A percentile compares a stretch with the other conserved stretches of the same genome.
Conservation (phyloP, 2,797 vertebrate genomes). For the Gallinago stenura region DNA sequence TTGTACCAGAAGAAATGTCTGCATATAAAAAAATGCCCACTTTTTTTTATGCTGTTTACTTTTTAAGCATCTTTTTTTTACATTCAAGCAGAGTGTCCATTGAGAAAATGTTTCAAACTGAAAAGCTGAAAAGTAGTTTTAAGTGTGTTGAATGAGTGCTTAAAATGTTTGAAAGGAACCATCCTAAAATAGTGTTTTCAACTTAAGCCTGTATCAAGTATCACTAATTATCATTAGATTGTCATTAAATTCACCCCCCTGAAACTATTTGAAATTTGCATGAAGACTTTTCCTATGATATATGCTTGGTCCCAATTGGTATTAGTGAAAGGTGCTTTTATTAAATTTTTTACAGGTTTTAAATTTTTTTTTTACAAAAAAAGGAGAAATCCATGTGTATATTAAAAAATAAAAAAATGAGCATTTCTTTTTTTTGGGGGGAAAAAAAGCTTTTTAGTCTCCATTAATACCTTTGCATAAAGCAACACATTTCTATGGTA, state of each 20-base stretch:
- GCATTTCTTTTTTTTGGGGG: neutral
- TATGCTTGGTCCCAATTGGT: neutral
- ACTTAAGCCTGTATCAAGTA: neutral
- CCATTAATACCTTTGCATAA: neutral
- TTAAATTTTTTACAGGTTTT: neutral
- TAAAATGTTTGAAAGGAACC: neutral
- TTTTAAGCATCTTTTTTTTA: neutral
- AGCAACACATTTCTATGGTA: neutral
- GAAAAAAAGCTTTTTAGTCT: neutral
- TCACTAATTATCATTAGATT: neutral
- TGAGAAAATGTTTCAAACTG: neutral
- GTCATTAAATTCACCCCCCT: neutral
- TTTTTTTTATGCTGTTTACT: neutral
- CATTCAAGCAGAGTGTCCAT: neutral
- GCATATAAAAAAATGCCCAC: neutral
- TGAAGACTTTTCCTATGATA: neutral
- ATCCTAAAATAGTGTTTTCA: neutral
- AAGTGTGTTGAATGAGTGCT: neutral
- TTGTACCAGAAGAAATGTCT: neutral
- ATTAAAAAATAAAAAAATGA: neutral
- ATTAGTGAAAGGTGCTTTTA: neutral
- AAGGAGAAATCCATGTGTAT: neutral
- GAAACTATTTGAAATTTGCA: neutral
- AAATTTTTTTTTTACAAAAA: neutral
- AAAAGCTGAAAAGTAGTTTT: neutral